These are phyloP conservation scores for Hypotaenidia okinawae DNA, from an alignment of 2,797 vertebrate genomes.

Conservation along the genomic window DNA sequence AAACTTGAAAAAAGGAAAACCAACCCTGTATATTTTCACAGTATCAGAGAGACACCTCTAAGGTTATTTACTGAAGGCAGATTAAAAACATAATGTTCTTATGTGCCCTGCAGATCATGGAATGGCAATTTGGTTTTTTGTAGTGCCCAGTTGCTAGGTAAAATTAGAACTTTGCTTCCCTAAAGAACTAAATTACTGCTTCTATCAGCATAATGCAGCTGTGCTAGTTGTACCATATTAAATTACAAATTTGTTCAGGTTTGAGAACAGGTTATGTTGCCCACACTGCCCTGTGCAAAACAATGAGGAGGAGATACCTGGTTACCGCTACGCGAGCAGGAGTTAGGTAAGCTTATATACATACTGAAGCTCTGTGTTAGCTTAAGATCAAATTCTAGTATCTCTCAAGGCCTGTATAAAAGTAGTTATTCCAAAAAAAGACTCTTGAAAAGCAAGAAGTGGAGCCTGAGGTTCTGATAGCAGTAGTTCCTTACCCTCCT, in stretches of 20 bases:
- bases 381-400: background rate
- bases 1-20: background rate
- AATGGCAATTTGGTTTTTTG: background rate
- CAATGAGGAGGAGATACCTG: background rate
- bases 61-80: background rate
- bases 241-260: background rate
- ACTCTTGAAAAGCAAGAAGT: background rate
- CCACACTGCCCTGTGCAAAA: background rate
- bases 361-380: background rate
- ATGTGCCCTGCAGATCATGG: background rate
- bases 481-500: background rate
- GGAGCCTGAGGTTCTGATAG: background rate
- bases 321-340: background rate
- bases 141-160: background rate
- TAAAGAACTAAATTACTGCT: background rate
- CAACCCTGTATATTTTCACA: background rate
- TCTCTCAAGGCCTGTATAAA: background rate
- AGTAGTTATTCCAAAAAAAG: background rate
- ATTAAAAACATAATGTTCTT: background rate
- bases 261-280: background rate
- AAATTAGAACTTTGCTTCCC: conserved; percentile 5
- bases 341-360: background rate
- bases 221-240: background rate
- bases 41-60: background rate
- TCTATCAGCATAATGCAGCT: background rate